Conservation (phyloP, 2,888 invertebrate species). For the Tenthredo mesomela region DNA sequence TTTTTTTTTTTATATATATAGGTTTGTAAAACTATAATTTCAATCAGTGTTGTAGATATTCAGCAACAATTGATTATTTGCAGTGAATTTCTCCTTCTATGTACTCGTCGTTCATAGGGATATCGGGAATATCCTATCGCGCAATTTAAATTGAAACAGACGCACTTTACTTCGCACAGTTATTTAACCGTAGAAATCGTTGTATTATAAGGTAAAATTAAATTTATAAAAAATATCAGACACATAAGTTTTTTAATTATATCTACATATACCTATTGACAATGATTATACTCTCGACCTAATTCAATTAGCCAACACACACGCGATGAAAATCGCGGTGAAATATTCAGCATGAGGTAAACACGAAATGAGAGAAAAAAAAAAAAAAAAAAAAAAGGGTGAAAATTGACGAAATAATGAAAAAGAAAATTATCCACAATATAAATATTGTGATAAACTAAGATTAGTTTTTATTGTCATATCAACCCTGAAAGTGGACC, state of each 20-base stretch:
- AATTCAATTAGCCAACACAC: neutral
- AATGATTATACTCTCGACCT: neutral
- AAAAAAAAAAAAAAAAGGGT: neutral
- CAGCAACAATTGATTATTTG: neutral
- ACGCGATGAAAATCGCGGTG: neutral
- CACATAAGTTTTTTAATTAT: neutral
- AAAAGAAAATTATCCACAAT: neutral
- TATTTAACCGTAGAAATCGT: neutral
- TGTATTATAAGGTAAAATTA: neutral
- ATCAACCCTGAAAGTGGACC: neutral
- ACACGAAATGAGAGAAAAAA: neutral
- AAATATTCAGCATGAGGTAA: neutral
- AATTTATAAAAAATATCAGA: neutral
- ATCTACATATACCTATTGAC: neutral
- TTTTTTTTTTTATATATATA: neutral
- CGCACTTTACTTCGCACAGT: neutral
- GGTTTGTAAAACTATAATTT: neutral
- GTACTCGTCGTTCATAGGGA: too few relatives aligned
- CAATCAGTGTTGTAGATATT: neutral
- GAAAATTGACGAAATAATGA: neutral
- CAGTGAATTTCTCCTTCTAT: neutral
- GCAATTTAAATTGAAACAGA: neutral
- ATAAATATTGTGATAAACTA: neutral
- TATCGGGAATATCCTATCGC: neutral
- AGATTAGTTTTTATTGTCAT: neutral